Evolutionary conservation across 2,797 vertebrate species (phyloP).

Genomic region (Channa striata): DNA sequence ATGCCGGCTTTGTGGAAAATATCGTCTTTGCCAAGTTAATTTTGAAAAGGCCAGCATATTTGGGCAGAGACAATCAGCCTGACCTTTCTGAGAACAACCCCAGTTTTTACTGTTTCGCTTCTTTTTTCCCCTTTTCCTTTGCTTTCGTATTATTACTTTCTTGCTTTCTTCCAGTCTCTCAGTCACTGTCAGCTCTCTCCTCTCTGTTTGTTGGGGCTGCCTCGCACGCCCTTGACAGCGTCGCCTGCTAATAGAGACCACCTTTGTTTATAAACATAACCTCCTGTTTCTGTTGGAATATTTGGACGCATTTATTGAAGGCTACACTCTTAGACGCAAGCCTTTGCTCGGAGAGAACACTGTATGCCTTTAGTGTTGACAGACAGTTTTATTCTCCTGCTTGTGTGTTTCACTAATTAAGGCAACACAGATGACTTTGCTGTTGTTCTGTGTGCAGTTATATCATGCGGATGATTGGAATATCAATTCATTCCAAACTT

Average conservation of each 20-base stretch:
- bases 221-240: conserved; percentile 56
- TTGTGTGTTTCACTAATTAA: conserved; percentile 77
- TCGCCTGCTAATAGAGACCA: conserved; percentile 58
- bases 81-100: conserved; percentile 86
- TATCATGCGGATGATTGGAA: conserved; percentile 79
- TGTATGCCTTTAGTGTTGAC: conserved; percentile 54
- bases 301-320: conserved; percentile 73
- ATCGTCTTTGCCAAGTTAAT: conserved; percentile 87
- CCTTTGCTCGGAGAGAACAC: conserved; percentile 56
- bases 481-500: conserved; percentile 73
- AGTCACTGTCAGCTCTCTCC: conserved; percentile 8
- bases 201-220: conserved; percentile 16
- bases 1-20: conserved; percentile 85
- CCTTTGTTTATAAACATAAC: conserved; percentile 68
- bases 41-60: conserved; percentile 90
- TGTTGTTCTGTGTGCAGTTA: conserved; percentile 65
- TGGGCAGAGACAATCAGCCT: conserved; percentile 87
- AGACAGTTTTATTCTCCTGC: conserved; percentile 74
- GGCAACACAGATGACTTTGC: conserved; percentile 73
- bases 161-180: background rate
- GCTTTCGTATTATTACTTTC: background rate
- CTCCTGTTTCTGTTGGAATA: conserved; percentile 65
- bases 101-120: conserved; percentile 75
- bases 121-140: conserved; percentile 29
- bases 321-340: conserved; percentile 64